Conservation (phyloP, 2,797 vertebrate species). For the Sebastes cheni region DNA sequence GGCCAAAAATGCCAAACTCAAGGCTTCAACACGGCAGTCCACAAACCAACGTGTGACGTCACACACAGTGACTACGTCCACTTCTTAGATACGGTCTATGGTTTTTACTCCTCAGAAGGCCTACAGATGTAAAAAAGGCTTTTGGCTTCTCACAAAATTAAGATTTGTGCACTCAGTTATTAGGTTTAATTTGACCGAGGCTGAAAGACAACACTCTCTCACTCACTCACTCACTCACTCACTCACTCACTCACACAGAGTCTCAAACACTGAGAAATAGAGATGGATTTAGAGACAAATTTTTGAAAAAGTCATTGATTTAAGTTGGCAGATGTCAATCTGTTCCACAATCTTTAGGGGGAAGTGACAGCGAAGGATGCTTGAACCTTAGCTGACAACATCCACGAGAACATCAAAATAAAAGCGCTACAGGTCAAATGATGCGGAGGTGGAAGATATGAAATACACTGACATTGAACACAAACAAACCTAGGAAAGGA, state of each 20-base stretch:
- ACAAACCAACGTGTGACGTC: too few species aligned
- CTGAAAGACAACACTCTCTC: neutral
- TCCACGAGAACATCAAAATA: slow-evolving; percentile 3
- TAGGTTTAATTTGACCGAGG: neutral
- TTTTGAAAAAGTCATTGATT: neutral
- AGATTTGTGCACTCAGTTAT: neutral
- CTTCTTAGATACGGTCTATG: too few species aligned
- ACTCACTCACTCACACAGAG: neutral
- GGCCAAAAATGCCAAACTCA: too few species aligned
- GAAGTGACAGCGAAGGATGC: slow-evolving; percentile 11
- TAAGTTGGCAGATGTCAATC: slow-evolving; percentile 5
- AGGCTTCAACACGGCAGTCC: too few species aligned
- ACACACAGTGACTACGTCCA: too few species aligned
- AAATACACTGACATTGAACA: neutral
- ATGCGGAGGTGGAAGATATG: neutral
- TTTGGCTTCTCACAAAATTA: neutral
- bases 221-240: neutral
- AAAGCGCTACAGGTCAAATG: neutral
- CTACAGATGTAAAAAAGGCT: too few species aligned
- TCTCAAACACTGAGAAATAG: neutral
- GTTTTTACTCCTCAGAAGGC: neutral
- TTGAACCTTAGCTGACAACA: neutral
- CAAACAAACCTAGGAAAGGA: too few species aligned
- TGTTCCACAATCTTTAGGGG: neutral
- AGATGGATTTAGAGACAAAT: neutral